Evolutionary conservation across 2,888 invertebrate species (phyloP).

Genomic region (Drosophila gaucha): DNA sequence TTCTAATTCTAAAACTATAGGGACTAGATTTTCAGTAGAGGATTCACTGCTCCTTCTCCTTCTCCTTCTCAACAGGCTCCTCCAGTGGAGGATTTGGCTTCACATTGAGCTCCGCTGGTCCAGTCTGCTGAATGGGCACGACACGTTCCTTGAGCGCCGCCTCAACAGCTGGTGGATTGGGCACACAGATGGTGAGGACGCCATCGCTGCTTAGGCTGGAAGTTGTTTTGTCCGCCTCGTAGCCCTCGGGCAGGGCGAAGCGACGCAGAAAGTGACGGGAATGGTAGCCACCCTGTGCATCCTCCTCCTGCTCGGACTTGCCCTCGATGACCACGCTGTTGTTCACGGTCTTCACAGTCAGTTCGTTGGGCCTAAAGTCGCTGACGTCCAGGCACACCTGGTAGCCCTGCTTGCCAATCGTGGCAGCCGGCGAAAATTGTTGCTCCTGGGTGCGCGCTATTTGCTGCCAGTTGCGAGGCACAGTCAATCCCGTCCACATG

Average conservation of each 20-base stretch:
- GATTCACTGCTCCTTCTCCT: slow-evolving; percentile 1
- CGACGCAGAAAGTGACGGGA: slow-evolving; percentile 90
- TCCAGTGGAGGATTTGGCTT: slow-evolving; percentile 29
- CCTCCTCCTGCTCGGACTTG: slow-evolving; percentile 90
- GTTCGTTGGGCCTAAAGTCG: slow-evolving; percentile 91
- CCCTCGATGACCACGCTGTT: slow-evolving; percentile 90
- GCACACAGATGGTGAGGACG: slow-evolving; percentile 89
- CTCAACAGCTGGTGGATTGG: slow-evolving; percentile 84
- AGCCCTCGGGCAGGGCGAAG: slow-evolving; percentile 90
- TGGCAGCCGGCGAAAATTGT: slow-evolving; percentile 38
- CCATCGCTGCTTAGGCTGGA: slow-evolving; percentile 92
- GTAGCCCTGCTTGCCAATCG: slow-evolving; percentile 87
- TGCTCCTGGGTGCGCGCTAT: slow-evolving; percentile 62
- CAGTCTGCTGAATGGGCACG: slow-evolving; percentile 88
- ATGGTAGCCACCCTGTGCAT: slow-evolving; percentile 90
- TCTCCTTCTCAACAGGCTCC: slow-evolving; percentile 3
- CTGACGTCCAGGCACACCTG: slow-evolving; percentile 91
- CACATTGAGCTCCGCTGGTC: slow-evolving; percentile 62
- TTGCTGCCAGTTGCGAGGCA: slow-evolving; percentile 57
- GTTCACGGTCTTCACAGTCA: slow-evolving; percentile 91
- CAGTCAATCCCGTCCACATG: slow-evolving; percentile 36
- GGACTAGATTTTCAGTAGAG: neutral
- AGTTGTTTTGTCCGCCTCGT: slow-evolving; percentile 89
- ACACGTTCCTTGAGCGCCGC: slow-evolving; percentile 85
- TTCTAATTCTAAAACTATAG: slow-evolving; percentile 1